These are phyloP conservation scores for Pherbina coryleti DNA, from an alignment of 2,888 invertebrate species.

Conservation along the genomic window DNA sequence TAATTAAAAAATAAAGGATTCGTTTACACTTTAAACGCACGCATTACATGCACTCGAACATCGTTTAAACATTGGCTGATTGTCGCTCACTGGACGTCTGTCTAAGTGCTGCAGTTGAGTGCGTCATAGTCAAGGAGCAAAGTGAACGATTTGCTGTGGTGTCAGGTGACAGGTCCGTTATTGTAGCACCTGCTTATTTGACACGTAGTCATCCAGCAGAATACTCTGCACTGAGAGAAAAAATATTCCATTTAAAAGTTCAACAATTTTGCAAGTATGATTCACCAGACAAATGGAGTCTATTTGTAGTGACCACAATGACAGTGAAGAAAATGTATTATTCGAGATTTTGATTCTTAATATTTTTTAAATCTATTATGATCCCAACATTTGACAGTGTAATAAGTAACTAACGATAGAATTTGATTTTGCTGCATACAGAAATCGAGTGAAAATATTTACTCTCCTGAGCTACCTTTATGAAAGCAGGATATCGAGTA, in stretches of 20 bases:
- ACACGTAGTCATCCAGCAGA: neutral
- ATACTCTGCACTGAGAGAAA: neutral
- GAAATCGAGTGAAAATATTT: neutral
- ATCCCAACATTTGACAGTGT: neutral
- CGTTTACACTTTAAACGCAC: conserved; percentile 7
- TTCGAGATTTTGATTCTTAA: neutral
- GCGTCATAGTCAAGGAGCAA: conserved; percentile 31
- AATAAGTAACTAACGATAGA: neutral
- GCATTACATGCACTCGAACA: conserved; percentile 24
- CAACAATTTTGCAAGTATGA: neutral
- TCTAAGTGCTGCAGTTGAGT: neutral
- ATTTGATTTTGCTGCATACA: neutral
- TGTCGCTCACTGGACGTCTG: neutral
- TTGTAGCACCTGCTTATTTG: conserved; percentile 44
- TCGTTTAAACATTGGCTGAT: neutral
- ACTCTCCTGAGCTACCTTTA: neutral
- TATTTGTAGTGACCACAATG: no score
- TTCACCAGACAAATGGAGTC: neutral
- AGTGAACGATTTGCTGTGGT: conserved; percentile 48
- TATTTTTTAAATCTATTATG: no score
- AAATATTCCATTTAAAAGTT: neutral
- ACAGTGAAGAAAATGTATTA: neutral
- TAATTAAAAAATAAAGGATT: conserved; percentile 35
- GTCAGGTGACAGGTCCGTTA: conserved; percentile 47
- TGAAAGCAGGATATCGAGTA: conserved; percentile 11